phyloP scores from a whole-genome alignment of 2,888 invertebrate genomes.

The Pseudococcus longispinus region DNA sequence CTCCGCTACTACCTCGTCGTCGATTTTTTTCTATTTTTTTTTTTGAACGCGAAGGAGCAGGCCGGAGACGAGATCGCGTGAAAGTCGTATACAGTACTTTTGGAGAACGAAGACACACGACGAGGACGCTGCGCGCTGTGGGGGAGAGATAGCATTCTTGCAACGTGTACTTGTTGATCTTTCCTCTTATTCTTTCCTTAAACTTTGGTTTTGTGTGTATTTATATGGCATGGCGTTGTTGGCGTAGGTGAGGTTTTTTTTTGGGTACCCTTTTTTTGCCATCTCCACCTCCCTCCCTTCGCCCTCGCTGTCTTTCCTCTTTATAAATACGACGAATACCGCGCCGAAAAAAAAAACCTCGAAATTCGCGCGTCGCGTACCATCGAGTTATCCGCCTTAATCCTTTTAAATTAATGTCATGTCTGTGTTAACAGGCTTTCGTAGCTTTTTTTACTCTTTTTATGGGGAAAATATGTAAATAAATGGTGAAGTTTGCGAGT shows the following conservation, averaged over 20 bases:
- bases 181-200: conserved; percentile 8
- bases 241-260: background rate
- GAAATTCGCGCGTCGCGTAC: conserved; percentile 46
- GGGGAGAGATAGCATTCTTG: conserved; percentile 2
- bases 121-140: background rate
- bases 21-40: conserved; percentile 30
- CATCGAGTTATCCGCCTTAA: conserved; percentile 35
- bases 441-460: conserved; percentile 45
- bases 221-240: background rate
- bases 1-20: background rate
- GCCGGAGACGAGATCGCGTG: too few species aligned
- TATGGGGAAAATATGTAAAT: conserved; percentile 54
- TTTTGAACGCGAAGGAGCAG: background rate
- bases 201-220: background rate
- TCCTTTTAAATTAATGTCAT: conserved; percentile 56
- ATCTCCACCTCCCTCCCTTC: too few species aligned
- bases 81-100: too few species aligned
- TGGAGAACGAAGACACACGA: too few species aligned
- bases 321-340: conserved; percentile 4
- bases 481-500: conserved; percentile 44
- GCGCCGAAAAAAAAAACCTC: conserved; percentile 17
- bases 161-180: conserved; percentile 49
- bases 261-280: too few species aligned
- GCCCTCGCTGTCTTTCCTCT: background rate
- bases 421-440: conserved; percentile 54